Base-by-base conservation (phyloP, 2,888 invertebrate species). In the Erebia palarica region DNA sequence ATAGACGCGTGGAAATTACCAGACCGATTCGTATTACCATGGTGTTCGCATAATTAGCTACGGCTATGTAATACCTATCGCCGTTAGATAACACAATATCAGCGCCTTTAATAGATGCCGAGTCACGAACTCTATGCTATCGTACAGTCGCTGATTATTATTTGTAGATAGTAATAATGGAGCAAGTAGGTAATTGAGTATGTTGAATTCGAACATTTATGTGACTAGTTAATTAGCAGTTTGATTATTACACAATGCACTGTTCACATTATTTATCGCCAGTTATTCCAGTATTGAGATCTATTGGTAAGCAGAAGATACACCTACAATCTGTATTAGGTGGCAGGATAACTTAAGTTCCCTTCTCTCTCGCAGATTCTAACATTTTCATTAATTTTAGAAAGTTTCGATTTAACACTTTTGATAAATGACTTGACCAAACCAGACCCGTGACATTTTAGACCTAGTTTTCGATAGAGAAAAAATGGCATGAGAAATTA, bases 81-180 rank as follows among this genome's bases (percentile, higher is more conserved):
- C 84, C 83, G 86, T 90, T 89, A 86, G 88, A 89, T 88, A 86
- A 86, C 86, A 87, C 86, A 88, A 91, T 90, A 90, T 90, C 90
- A 90, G 86, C 86, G 82, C 82, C 83, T 84, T 83, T 85, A 86
- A 86, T 84, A 81, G 86, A 89, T 90, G 90, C 90, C 86, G 85
- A 90, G 90, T 88, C 90, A 91, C 90, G 90, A 87, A 88, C 90
- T 81, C 59, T 44, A 21, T 44, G 47, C 66, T 42, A 58, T 47
- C 57, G 47, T 18, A 57, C 47, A 66, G 21, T 14, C 55, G 57
- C 44, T 66, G 44, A 66, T 58, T 49, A 66, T 58, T 59, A 65
- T 65, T 67, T 63, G 47, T 49, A 49, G 67, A 49, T 66, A 66
- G 14, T 64, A 64, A 55, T 42, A 65, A 53, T 42, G 53, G 53